Evolutionary conservation across 2,113 vertebrate genomes (phyloP).

Genomic region (Rhinichthys klamathensis): DNA sequence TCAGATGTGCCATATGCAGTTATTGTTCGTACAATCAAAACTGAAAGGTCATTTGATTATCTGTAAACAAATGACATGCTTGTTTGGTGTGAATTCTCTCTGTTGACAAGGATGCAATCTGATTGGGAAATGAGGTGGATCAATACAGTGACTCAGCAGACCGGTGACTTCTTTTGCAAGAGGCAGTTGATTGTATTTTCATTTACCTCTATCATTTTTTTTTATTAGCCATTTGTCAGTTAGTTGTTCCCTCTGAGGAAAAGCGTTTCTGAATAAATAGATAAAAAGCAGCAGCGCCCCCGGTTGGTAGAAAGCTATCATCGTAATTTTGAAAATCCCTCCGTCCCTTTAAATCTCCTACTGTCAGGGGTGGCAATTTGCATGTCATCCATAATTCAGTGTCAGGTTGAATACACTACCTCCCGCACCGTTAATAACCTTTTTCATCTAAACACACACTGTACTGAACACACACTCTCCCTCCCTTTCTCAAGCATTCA

Average conservation of each 20-base stretch:
- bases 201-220: conserved; percentile 4
- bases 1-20: background rate
- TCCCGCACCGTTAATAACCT: conserved; percentile 42
- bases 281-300: conserved; percentile 25
- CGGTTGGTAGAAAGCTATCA: conserved; percentile 33
- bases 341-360: conserved; percentile 16
- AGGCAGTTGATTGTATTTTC: background rate
- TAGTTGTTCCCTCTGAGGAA: background rate
- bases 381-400: conserved; percentile 53
- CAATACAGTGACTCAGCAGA: conserved; percentile 3
- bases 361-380: conserved; percentile 7
- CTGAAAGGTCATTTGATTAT: conserved; percentile 4
- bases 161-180: background rate
- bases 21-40: background rate
- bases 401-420: conserved; percentile 17
- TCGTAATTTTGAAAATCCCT: background rate
- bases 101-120: background rate
- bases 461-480: conserved; percentile 3
- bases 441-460: conserved; percentile 23
- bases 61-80: conserved; percentile 21
- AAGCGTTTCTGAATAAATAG: background rate
- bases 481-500: background rate
- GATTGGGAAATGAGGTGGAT: background rate
- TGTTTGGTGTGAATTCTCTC: background rate
- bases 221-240: background rate